phyloP scores from a whole-genome alignment of 2,797 vertebrate genomes.

The Peromyscus eremicus region DNA sequence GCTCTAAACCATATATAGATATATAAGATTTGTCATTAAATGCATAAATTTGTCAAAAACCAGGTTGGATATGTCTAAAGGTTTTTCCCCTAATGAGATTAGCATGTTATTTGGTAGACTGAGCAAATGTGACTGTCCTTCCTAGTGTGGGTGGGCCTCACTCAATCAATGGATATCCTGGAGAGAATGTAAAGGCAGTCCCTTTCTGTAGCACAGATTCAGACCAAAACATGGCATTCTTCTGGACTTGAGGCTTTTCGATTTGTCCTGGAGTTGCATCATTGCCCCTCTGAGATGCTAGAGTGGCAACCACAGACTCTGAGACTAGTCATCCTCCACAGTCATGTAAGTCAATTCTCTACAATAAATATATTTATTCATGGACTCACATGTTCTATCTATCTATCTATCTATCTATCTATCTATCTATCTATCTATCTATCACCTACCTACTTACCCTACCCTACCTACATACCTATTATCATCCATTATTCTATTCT shows the following conservation, averaged over 20 bases:
- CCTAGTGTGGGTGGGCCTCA: accelerated
- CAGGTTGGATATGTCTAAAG: not conserved
- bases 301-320: not conserved
- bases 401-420: not conserved
- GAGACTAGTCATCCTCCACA: not conserved
- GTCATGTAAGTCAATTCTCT: not conserved
- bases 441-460: too few species aligned
- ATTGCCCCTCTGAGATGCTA: accelerated
- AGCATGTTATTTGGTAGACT: not conserved
- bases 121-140: not conserved
- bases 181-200: not conserved
- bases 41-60: not conserved
- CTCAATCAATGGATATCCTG: not conserved
- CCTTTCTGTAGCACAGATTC: not conserved
- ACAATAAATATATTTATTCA: not conserved
- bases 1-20: not conserved
- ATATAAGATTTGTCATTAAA: not conserved
- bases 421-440: not conserved
- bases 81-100: not conserved
- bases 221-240: not conserved
- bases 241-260: not conserved
- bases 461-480: too few species aligned
- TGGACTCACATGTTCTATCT: not conserved
- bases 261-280: not conserved
- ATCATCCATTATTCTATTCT: not conserved